Conservation (phyloP, 2,888 invertebrate genomes). For the Ophraella communa region DNA sequence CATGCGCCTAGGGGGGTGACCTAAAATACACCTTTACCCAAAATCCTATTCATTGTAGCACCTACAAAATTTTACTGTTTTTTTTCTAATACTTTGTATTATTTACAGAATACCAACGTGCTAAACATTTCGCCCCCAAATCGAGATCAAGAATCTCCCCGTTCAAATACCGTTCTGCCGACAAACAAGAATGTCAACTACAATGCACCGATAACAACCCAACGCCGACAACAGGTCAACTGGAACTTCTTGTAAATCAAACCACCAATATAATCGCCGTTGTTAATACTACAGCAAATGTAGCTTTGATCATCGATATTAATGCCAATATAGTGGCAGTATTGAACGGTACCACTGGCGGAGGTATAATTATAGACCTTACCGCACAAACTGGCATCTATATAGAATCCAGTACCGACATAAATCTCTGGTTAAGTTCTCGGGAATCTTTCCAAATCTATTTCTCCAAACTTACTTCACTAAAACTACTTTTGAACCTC, state of each 20-base stretch:
- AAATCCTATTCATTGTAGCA: too few relatives aligned
- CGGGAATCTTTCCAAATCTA: slow-evolving; percentile 31
- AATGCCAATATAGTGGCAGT: slow-evolving; percentile 29
- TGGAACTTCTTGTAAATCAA: slow-evolving; percentile 29
- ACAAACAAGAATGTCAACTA: slow-evolving; percentile 9
- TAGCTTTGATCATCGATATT: slow-evolving; percentile 36
- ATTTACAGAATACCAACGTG: slow-evolving; percentile 29
- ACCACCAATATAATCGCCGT: slow-evolving; percentile 30
- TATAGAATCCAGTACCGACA: slow-evolving; percentile 27
- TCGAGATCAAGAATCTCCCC: slow-evolving; percentile 22
- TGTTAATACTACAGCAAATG: slow-evolving; percentile 34
- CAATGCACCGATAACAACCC: neutral
- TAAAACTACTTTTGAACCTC: slow-evolving; percentile 28
- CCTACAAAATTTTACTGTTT: too few relatives aligned
- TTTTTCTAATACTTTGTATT: neutral
- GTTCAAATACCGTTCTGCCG: slow-evolving; percentile 19
- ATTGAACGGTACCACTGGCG: slow-evolving; percentile 34
- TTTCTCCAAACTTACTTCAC: slow-evolving; percentile 25
- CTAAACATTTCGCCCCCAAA: slow-evolving; percentile 27
- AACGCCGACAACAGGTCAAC: slow-evolving; percentile 5
- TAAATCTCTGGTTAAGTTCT: slow-evolving; percentile 26
- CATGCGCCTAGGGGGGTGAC: too few relatives aligned
- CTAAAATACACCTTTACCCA: too few relatives aligned
- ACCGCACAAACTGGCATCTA: slow-evolving; percentile 29
- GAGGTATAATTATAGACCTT: slow-evolving; percentile 33